phyloP scores from a whole-genome alignment of 2,113 vertebrate genomes.

The Bolborhynchus lineola region DNA sequence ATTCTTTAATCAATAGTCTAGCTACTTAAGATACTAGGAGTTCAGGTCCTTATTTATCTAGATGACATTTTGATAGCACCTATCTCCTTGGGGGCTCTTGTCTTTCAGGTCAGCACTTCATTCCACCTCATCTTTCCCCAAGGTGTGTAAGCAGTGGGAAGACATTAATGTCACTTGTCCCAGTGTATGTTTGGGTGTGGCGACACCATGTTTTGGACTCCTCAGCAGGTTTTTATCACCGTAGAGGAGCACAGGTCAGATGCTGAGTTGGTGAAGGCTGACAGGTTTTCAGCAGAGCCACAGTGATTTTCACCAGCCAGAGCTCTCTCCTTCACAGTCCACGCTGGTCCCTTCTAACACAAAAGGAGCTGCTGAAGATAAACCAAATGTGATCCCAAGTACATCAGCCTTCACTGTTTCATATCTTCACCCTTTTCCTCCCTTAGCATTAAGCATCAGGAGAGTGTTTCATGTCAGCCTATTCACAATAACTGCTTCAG shows the following conservation, averaged over 20 bases:
- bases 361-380: conserved; percentile 17
- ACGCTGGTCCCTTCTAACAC: not conserved
- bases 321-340: conserved; percentile 6
- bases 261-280: not conserved
- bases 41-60: conserved; percentile 32
- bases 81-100: conserved; percentile 20
- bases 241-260: not conserved
- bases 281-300: not conserved
- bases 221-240: not conserved
- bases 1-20: conserved; percentile 66
- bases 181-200: not conserved
- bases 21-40: conserved; percentile 55
- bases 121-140: not conserved
- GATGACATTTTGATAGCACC: conserved; percentile 57
- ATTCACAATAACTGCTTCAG: not conserved
- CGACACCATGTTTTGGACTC: not conserved
- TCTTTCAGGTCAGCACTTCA: conserved; percentile 17
- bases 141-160: conserved; percentile 1
- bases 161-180: not conserved
- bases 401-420: not conserved
- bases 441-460: not conserved
- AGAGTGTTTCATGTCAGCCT: not conserved
- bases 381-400: not conserved
- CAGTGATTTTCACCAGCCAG: not conserved
- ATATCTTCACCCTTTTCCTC: not conserved